phyloP scores from a whole-genome alignment of 2,113 vertebrate species.

The Lycaon pictus region DNA sequence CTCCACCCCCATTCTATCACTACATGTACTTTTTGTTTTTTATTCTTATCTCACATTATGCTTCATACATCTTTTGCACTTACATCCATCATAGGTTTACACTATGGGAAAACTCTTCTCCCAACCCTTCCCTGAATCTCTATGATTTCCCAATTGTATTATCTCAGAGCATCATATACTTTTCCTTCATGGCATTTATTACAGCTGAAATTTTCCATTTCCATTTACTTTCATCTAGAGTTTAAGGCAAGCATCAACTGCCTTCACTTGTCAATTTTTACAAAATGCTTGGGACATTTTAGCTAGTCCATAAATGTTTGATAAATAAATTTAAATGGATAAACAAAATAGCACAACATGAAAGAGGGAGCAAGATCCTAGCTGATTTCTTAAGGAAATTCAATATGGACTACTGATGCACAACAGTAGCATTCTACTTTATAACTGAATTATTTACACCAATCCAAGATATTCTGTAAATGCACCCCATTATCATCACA shows the following conservation, averaged over 20 bases:
- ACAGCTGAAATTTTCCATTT: neutral
- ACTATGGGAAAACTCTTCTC: neutral
- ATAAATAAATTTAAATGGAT: neutral
- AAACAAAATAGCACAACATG: neutral
- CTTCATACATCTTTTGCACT: neutral
- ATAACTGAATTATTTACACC: neutral
- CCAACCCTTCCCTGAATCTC: neutral
- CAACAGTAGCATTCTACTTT: neutral
- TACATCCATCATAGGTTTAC: too few relatives aligned
- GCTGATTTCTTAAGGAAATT: neutral
- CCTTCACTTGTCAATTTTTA: neutral
- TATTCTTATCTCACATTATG: neutral
- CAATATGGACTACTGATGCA: neutral
- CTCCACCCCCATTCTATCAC: accelerated
- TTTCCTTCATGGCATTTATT: neutral
- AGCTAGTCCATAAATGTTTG: neutral
- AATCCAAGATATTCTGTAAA: neutral
- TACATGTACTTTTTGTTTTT: neutral
- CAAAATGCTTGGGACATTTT: neutral
- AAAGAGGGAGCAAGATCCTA: neutral
- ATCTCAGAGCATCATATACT: neutral
- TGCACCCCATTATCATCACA: neutral
- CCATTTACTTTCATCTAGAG: neutral
- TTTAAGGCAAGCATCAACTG: neutral
- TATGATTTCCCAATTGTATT: neutral